A percentile compares a stretch with the other conserved stretches of the same genome.
phyloP scores from a whole-genome alignment of 2,113 vertebrate species.

The Collichthys lucidus region DNA sequence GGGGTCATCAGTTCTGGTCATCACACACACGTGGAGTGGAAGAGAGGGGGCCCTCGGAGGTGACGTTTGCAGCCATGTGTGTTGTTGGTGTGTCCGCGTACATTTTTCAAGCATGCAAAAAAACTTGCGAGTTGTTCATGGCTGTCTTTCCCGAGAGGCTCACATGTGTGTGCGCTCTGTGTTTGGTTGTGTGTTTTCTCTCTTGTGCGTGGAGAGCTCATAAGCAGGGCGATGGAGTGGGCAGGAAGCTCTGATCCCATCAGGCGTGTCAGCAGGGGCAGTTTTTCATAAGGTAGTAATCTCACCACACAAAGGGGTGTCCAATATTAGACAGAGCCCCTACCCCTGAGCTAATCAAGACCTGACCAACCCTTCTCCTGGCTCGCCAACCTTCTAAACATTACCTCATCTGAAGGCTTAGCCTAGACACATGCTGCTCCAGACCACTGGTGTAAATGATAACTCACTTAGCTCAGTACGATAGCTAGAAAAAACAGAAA shows the following conservation, averaged over 20 bases:
- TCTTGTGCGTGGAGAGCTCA: constrained; percentile 49
- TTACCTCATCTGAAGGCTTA: constrained; percentile 78
- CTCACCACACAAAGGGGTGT: constrained; percentile 78
- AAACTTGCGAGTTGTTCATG: constrained; percentile 3
- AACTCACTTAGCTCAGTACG: constrained; percentile 73
- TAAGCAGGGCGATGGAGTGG: constrained; percentile 61
- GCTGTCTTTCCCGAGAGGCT: constrained; percentile 11
- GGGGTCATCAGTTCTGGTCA: constrained; percentile 56
- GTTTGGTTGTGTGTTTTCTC: constrained; percentile 51
- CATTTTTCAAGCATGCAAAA: constrained; percentile 10
- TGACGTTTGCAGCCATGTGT: constrained; percentile 14
- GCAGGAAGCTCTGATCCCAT: constrained; percentile 79
- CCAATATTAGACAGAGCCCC: constrained; percentile 76
- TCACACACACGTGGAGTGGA: constrained; percentile 32
- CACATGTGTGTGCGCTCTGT: constrained; percentile 41
- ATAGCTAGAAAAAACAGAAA: constrained; percentile 53
- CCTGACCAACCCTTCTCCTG: constrained; percentile 64
- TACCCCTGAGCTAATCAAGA: constrained; percentile 79
- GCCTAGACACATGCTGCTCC: constrained; percentile 65
- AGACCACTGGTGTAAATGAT: constrained; percentile 67
- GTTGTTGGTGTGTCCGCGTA: constrained; percentile 6
- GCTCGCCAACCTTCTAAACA: constrained; percentile 67
- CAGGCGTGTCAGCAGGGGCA: constrained; percentile 76
- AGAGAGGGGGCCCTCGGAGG: constrained; percentile 14
- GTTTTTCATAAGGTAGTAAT: constrained; percentile 83